Conservation (phyloP, 2,797 vertebrate species). For the Eleutherodactylus coqui region DNA sequence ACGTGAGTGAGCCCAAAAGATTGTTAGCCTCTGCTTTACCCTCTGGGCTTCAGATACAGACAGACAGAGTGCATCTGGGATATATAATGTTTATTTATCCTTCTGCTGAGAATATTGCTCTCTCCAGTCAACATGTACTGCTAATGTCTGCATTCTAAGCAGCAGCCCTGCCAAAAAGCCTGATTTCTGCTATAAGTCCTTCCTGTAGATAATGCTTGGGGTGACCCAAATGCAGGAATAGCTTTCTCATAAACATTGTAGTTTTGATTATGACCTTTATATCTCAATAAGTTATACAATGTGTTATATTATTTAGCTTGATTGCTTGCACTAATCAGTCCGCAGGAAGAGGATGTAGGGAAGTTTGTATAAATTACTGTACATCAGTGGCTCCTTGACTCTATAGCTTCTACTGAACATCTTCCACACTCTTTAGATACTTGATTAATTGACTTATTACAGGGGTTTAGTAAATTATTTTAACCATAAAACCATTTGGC, state of each 20-base stretch:
- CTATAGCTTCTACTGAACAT: neutral
- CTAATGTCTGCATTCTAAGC: conserved; percentile 39
- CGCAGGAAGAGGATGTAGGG: conserved; percentile 13
- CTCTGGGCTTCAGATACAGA: conserved; percentile 5
- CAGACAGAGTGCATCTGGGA: conserved; percentile 36
- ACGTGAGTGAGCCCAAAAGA: too few species aligned
- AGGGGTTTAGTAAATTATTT: neutral
- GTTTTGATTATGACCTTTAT: conserved; percentile 53
- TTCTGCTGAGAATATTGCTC: conserved; percentile 21
- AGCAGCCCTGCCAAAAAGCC: conserved; percentile 32
- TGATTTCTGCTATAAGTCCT: neutral
- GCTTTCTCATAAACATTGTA: conserved; percentile 41
- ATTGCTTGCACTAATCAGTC: conserved; percentile 41
- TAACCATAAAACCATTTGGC: too few species aligned
- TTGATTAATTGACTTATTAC: too few species aligned
- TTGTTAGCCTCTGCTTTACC: neutral
- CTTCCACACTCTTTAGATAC: neutral
- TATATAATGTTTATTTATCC: conserved; percentile 49
- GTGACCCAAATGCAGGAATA: conserved; percentile 37
- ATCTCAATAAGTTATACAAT: conserved; percentile 35
- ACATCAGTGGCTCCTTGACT: neutral
- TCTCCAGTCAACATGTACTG: conserved; percentile 30
- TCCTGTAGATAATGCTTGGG: conserved; percentile 21
- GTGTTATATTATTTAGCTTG: conserved; percentile 40
- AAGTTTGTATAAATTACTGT: neutral